Evolutionary conservation across 2,113 vertebrate genomes (phyloP), one percentile per base, ranked within the genome.

Genomic region (Gorsachius goisagi): DNA sequence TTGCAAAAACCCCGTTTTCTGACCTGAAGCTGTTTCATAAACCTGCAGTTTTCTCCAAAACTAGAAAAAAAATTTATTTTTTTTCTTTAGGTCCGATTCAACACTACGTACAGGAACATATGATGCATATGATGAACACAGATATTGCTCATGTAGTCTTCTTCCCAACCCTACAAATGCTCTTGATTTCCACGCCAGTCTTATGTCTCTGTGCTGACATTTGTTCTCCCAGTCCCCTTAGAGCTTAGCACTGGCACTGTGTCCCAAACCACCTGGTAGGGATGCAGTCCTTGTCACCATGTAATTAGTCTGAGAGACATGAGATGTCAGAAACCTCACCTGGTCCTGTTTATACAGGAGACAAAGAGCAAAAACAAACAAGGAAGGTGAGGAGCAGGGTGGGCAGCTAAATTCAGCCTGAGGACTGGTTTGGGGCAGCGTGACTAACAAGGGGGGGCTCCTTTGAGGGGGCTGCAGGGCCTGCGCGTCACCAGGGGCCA

Each of bases 251-350:
- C 91, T 37, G 50, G 52, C 2, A 5, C 89, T 17, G 53, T 75
- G 64, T 92, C 94, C 91, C 59, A 39, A 95, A 66, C 85, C 75
- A 85, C 37, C 41, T 11, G 18, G 56, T 32, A 55, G 91, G 85
- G 50, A 88, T 75, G 63, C 7, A 7, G 37, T 52, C 67, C 62
- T 94, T 37, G 30, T 76, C 76, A 86, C 86, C 49, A 9, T 74
- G 80, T 87, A 94, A 90, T 97, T 93, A 96, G 66, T 47, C 33
- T 91, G 90, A 85, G 89, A 88, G 85, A 67, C n/a, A 27, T 2
- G 15, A 92, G 91, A 81, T 27, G 45, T 28, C 28, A 75, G 67
- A 93, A 93, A 27, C 55, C 53, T 95, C 56, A 49, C 50, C 92
- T 85, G 60, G 66, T 72, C 6, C 9, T 68, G 78, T 93, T 67